Conservation (phyloP, 2,113 vertebrate genomes). For the Lanius ludovicianus region DNA sequence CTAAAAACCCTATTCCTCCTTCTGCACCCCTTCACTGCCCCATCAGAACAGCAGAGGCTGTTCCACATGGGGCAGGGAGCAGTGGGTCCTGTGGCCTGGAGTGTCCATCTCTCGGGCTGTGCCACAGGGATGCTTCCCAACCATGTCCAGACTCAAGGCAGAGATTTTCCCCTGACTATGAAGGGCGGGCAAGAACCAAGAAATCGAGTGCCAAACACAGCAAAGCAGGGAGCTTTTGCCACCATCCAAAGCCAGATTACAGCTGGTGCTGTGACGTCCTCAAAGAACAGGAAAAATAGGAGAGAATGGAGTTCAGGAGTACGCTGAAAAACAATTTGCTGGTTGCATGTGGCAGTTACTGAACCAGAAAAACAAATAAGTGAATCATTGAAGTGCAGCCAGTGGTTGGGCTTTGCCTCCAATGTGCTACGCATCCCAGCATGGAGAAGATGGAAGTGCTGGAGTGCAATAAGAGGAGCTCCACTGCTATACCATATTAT, state of each 20-base stretch:
- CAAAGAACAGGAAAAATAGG: background rate
- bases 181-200: accelerated
- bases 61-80: background rate
- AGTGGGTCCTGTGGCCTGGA: accelerated
- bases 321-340: background rate
- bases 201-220: background rate
- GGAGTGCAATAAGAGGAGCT: background rate
- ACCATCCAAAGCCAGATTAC: background rate
- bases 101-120: accelerated
- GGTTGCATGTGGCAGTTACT: slow-evolving; percentile 1
- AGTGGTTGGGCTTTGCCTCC: background rate
- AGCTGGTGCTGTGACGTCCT: background rate
- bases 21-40: background rate
- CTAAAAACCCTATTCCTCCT: accelerated
- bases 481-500: background rate
- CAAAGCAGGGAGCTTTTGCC: background rate
- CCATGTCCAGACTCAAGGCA: accelerated
- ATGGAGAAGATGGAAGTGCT: background rate
- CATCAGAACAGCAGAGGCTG: background rate
- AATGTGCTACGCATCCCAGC: background rate
- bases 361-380: slow-evolving; percentile 17
- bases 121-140: background rate
- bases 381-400: background rate
- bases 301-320: background rate
- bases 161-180: background rate